Conservation (phyloP, 2,113 vertebrate genomes). For the Todiramphus saurophagus region DNA sequence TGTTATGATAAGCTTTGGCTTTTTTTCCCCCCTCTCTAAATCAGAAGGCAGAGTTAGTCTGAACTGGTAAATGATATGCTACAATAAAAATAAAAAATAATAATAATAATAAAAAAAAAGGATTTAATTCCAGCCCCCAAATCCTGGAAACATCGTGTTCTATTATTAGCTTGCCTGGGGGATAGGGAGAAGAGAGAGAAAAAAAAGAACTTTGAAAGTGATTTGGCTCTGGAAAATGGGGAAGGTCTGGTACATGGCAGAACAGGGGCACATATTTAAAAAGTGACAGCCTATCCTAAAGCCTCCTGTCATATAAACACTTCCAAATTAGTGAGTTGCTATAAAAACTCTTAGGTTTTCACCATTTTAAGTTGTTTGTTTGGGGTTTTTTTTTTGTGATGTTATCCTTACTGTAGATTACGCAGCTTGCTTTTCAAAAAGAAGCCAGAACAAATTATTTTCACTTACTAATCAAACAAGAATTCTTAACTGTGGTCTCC, state of each 20-base stretch:
- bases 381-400: background rate
- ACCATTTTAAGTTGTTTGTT: background rate
- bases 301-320: background rate
- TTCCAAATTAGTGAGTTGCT: background rate
- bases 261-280: background rate
- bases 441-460: background rate
- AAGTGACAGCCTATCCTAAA: background rate
- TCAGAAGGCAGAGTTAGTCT: background rate
- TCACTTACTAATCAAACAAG: background rate
- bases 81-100: background rate
- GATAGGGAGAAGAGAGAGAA: background rate
- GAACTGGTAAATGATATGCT: background rate
- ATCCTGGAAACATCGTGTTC: background rate
- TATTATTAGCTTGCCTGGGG: background rate
- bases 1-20: background rate
- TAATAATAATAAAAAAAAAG: too few species aligned
- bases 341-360: background rate
- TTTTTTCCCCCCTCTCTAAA: background rate
- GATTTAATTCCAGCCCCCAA: background rate
- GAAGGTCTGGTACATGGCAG: background rate
- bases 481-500: background rate
- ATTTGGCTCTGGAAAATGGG: background rate
- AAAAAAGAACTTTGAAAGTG: background rate
- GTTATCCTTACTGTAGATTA: background rate
- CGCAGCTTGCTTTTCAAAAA: background rate